Evolutionary conservation across 2,888 invertebrate genomes (phyloP), one percentile per base, ranked within the genome.

Genomic region (Eristalis tenax): DNA sequence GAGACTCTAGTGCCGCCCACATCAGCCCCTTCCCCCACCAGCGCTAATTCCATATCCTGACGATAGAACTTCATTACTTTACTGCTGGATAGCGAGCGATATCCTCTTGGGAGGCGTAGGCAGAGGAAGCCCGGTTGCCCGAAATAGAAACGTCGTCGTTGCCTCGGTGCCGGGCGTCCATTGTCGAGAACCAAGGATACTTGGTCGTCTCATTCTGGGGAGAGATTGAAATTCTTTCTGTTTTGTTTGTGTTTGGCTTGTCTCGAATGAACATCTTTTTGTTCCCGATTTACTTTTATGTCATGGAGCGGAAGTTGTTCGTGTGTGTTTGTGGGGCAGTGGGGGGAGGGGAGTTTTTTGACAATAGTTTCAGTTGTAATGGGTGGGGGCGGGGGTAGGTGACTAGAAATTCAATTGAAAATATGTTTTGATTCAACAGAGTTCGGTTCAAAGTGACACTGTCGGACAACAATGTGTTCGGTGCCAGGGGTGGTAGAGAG

Each of bases 211-310:
- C 13, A 15, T 43, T 43, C 40, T 15, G 6, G 11, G 50, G 50
- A 50, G 8, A 50, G 50, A 50, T 50, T 50, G 50, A 50, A 50
- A 50, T 50, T 50, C 18, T 50, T 50, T 18, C 18, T 50, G n/a
- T n/a, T 18, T 50, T 50, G 18, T 15, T 50, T 50, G 4, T 50
- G 35, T 57, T 10, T 50, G 50, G 50, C 18, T 69, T 28, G 69
- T 69, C 69, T 69, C 57, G 22, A 69, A 69, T 35, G 57, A 57
- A 35, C 57, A 69, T 69, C 69, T 35, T 28, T 50, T 50, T 56
- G 43, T 68, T 43, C 50, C n/a, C 69, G 18, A 22, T 69, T 57
- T 56, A 68, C 50, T 68, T n/a, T 50, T 35, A 57, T 69, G 35
- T 35, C 22, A 56, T 56, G n/a, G 56, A 56, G 18, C 32, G 50